Conservation (phyloP, 2,888 invertebrate species). For the Pachydiplax longipennis region DNA sequence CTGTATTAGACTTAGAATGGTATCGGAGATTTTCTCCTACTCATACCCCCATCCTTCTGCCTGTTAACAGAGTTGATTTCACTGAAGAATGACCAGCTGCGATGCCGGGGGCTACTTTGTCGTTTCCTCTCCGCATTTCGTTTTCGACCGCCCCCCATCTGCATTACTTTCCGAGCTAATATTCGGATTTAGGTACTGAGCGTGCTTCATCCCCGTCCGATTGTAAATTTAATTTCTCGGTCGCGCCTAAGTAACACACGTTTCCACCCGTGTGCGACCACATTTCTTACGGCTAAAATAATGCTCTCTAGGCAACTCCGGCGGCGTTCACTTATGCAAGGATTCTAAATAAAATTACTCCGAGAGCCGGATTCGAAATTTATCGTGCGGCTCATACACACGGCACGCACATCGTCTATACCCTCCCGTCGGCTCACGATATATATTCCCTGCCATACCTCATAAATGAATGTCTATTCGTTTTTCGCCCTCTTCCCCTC, state of each 20-base stretch:
- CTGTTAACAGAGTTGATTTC: too few species aligned
- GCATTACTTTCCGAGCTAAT: background rate
- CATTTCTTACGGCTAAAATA: background rate
- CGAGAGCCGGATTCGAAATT: background rate
- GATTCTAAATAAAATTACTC: background rate
- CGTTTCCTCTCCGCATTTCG: too few species aligned
- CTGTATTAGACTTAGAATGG: too few species aligned
- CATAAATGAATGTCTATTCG: background rate
- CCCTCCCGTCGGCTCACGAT: background rate
- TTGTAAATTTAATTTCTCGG: background rate
- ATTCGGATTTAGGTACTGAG: background rate
- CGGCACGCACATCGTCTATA: background rate
- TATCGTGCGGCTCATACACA: background rate
- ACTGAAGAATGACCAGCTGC: too few species aligned
- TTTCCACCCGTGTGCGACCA: background rate
- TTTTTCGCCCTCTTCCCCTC: background rate
- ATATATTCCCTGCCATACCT: slow-evolving; percentile 1
- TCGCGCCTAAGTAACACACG: background rate
- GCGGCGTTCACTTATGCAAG: background rate
- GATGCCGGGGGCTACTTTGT: too few species aligned
- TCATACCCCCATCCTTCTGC: too few species aligned
- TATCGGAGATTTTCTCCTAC: too few species aligned
- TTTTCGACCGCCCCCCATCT: too few species aligned
- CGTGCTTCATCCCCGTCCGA: background rate
- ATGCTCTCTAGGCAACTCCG: background rate